Conservation (phyloP, 2,888 invertebrate species). For the Callyntrura guangdongensis region DNA sequence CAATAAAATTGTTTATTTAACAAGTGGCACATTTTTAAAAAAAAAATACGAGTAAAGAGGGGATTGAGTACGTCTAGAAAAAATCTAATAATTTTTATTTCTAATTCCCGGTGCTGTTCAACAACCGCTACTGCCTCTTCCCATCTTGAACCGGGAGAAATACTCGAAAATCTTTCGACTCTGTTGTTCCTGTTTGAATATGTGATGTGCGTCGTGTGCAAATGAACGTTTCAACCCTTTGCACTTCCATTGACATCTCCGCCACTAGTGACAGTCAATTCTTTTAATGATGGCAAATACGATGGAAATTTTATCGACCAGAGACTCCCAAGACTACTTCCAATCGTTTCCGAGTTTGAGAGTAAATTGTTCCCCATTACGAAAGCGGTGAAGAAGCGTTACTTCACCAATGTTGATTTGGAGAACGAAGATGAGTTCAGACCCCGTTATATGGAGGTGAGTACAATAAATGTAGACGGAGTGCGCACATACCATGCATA, state of each 20-base stretch:
- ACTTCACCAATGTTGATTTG: slow-evolving; percentile 85
- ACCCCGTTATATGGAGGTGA: slow-evolving; percentile 85
- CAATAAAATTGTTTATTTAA: slow-evolving; percentile 9
- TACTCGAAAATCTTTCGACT: background rate
- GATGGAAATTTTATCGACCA: slow-evolving; percentile 85
- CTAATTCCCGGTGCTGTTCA: background rate
- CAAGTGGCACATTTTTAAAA: slow-evolving; percentile 11
- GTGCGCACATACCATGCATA: background rate
- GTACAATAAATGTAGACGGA: slow-evolving; percentile 12
- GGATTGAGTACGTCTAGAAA: background rate
- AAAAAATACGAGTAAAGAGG: slow-evolving; percentile 34
- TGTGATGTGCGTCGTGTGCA: slow-evolving; percentile 39
- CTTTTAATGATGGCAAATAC: slow-evolving; percentile 85
- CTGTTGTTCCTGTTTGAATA: background rate
- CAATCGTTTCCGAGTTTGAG: slow-evolving; percentile 85
- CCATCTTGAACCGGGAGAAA: background rate
- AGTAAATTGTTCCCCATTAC: slow-evolving; percentile 85
- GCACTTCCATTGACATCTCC: slow-evolving; percentile 5
- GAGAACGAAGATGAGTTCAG: slow-evolving; percentile 85
- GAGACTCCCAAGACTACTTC: slow-evolving; percentile 84
- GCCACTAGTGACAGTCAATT: slow-evolving; percentile 84
- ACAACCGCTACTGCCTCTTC: background rate
- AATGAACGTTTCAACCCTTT: slow-evolving; percentile 56
- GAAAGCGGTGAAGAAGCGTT: slow-evolving; percentile 84
- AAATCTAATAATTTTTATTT: slow-evolving; percentile 26